Base-by-base conservation (phyloP, 2,797 vertebrate species). In the Apogon talboti region DNA sequence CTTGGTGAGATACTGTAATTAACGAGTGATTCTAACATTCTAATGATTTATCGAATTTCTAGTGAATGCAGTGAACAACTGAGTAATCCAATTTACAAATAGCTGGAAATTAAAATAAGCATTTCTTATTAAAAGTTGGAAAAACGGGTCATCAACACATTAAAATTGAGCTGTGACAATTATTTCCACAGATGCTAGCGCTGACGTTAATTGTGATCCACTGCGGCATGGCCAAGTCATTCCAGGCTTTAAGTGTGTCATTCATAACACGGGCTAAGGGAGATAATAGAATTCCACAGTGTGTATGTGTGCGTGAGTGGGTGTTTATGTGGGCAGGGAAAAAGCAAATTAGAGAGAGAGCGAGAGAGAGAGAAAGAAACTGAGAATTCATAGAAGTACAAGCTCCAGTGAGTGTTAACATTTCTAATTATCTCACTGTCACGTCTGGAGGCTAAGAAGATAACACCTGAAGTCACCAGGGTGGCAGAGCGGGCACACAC, bases 371-470 rank as follows among this genome's bases (percentile, higher is more conserved):
- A 65, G 42, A 68, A 24, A 53, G 54, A 84, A 61, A 82, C 46
- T 63, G 69, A 76, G 53, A 83, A 86, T 79, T 79, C 69, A 79
- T 74, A 71, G 71, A 75, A 52, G 66, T 77, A 83, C 74, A 79
- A 83, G 81, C 87, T 80, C 70, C 84, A 84, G 67, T 70, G 74
- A 79, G 67, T 88, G 82, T 85, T 91, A 91, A 91, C 84, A 78
- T 91, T 85, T 84, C 84, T 90, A 90, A 92, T 92, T 91, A 92
- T 87, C 83, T 81, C 81, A 87, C 81, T 85, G 76, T 88, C 84
- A 87, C 64, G 56, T 90, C 83, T 89, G 78, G 76, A 81, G 74
- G 83, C 71, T 86, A 85, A 85, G 79, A 87, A 69, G 78, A 85
- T 83, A 88, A 84, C 81, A 88, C 85, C 86, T 87, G 78, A 82